These are phyloP conservation scores for Campylomormyrus numenius DNA, from an alignment of 2,113 vertebrate genomes.

Conservation along the genomic window DNA sequence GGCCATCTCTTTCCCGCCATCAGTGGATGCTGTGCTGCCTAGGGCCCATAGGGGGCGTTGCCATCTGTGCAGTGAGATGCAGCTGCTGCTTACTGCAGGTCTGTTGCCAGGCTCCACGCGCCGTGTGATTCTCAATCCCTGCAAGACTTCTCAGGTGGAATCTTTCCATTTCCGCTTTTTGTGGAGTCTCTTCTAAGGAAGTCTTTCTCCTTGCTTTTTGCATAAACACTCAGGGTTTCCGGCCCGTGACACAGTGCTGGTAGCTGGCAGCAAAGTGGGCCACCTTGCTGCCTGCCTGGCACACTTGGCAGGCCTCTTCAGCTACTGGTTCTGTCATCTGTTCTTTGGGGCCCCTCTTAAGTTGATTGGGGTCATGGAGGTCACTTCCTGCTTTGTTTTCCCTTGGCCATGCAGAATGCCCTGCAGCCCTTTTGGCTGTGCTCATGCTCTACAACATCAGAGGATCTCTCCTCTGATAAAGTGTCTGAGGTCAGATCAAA, in stretches of 20 bases:
- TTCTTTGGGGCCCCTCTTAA: background rate
- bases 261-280: background rate
- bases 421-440: background rate
- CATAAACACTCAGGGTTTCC: background rate
- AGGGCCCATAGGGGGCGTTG: background rate
- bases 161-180: background rate
- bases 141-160: background rate
- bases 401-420: background rate
- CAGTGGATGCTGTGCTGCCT: background rate
- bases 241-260: background rate
- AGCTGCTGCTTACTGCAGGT: background rate
- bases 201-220: background rate
- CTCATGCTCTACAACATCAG: background rate
- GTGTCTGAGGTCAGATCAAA: background rate
- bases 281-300: background rate
- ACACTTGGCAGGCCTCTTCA: background rate
- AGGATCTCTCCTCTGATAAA: background rate
- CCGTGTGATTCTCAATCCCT: background rate
- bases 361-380: background rate
- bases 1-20: background rate
- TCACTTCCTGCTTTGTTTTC: constrained; percentile 12
- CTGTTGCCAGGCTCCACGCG: background rate
- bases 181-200: background rate
- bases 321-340: background rate
- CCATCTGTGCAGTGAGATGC: background rate